These are phyloP conservation scores for Nyctereutes procyonoides DNA, from an alignment of 2,113 vertebrate genomes.

Conservation along the genomic window DNA sequence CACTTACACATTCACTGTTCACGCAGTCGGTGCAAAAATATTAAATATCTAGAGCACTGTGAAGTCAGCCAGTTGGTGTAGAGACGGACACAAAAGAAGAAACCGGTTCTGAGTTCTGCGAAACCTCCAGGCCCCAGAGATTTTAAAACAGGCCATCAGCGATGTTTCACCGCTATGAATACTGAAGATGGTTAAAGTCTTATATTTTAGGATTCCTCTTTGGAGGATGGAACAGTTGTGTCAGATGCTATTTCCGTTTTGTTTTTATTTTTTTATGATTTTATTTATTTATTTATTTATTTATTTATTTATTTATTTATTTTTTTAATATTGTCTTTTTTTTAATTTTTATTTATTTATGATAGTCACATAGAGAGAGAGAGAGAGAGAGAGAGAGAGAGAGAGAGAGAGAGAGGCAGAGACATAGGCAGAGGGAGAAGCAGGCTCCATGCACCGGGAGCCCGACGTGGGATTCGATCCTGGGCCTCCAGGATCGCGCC, in stretches of 20 bases:
- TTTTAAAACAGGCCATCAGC: background rate
- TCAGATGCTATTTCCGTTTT: background rate
- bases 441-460: too few relatives aligned
- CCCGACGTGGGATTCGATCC: too few relatives aligned
- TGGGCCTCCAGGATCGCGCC: too few relatives aligned
- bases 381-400: too few relatives aligned
- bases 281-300: too few relatives aligned
- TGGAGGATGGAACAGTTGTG: background rate
- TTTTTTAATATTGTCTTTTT: too few relatives aligned
- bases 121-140: background rate
- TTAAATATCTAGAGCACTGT: background rate
- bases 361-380: too few relatives aligned
- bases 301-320: too few relatives aligned
- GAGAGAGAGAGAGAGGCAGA: too few relatives aligned
- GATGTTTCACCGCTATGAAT: background rate
- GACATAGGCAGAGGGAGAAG: too few relatives aligned
- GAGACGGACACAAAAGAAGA: background rate
- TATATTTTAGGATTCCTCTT: background rate
- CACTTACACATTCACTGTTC: background rate
- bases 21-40: background rate
- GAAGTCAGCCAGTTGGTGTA: background rate
- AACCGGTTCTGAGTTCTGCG: background rate
- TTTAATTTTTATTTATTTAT: too few relatives aligned
- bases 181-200: background rate
- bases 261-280: constrained; percentile 25